Conservation (phyloP, 2,797 vertebrate genomes). For the Argentina silus region DNA sequence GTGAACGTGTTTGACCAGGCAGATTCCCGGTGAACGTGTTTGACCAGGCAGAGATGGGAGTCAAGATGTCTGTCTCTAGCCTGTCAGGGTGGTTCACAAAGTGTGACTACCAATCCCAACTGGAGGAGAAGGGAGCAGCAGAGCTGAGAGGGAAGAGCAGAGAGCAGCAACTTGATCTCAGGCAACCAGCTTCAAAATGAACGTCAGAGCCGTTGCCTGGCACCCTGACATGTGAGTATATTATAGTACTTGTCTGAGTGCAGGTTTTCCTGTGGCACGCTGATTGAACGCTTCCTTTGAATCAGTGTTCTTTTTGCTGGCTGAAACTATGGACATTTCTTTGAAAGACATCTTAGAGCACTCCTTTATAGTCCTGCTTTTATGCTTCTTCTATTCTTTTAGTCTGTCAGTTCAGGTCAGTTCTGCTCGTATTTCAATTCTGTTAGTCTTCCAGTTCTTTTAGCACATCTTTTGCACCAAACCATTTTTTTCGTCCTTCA, state of each 20-base stretch:
- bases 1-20: too few species aligned
- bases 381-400: not conserved
- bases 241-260: not conserved
- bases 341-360: not conserved
- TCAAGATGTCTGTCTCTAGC: constrained; percentile 45
- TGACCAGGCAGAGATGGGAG: constrained; percentile 43
- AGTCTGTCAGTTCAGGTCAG: not conserved
- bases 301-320: too few species aligned
- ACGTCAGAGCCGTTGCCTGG: constrained; percentile 45
- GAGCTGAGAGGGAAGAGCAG: not conserved
- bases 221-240: constrained; percentile 25
- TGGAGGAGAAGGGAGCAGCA: constrained; percentile 36
- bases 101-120: constrained; percentile 63
- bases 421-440: too few species aligned
- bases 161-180: constrained; percentile 64
- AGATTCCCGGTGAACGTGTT: not conserved
- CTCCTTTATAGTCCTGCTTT: not conserved
- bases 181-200: constrained; percentile 51
- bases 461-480: too few species aligned
- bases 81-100: constrained; percentile 47
- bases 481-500: too few species aligned
- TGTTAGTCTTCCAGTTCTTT: not conserved
- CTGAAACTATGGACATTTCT: not conserved
- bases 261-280: not conserved
- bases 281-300: not conserved